Evolutionary conservation across 1,140 invertebrate genomes (phyloP), one percentile per base, ranked within the genome.

Genomic region (Diploscapter pachys): DNA sequence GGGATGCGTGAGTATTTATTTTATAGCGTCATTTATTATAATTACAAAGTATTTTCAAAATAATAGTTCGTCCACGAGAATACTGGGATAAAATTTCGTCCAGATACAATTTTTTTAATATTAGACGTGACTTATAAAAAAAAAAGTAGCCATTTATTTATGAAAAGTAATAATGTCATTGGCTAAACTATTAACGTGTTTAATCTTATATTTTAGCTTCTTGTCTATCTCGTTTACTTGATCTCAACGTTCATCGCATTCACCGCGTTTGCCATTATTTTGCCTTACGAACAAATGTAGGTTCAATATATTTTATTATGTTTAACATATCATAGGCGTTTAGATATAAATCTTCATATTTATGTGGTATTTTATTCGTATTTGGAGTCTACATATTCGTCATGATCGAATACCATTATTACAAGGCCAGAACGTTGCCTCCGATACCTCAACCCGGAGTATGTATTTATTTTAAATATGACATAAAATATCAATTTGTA

Each of bases 371-470:
- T 4, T 73, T 85, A 5, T 55, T 52, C 4, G 49, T 79, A 52
- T 57, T 80, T 31, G 81, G 81, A 13, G 4, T 79, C 4, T 82
- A 82, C 54, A 75, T 83, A n/a, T 49, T 82, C 11, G 11, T 81
- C 59, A 83, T 76, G 63, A 73, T 83, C 4, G 57, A 84, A 61
- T 83, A 77, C 64, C 76, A 83, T 68, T 83, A 85, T 71, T 64
- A 78, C 68, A 83, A 85, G 68, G 82, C 82, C 6, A 71, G 79
- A 59, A 64, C 64, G 31, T 75, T 78, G 48, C 72, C 75, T 11
- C 82, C 82, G 11, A 80, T 85, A 48, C 63, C 54, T 56, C 76
- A 81, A n/a, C 71, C 80, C 9, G 85, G 84, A 49, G 83, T 85
- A 55, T 49, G 70, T 31, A 31, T 31, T 31, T 31, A 31, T 31